Evolutionary conservation across 2,888 invertebrate genomes (phyloP), one percentile per base, ranked within the genome.

Genomic region (Uloborus plumipes): DNA sequence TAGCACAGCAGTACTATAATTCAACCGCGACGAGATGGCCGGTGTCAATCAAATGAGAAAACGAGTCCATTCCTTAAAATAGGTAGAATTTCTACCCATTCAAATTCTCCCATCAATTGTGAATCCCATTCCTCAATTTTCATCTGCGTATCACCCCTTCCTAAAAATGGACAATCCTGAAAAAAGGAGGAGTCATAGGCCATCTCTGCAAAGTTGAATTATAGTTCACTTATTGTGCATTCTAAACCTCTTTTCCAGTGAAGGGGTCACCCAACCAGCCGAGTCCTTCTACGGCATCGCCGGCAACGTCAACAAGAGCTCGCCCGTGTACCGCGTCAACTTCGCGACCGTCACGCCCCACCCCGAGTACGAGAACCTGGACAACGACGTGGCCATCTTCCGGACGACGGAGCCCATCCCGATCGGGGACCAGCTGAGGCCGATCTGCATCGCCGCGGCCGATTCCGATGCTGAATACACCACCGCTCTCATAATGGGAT

Each of bases 381-480:
- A 73, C 16, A 80, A 69, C 18, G 80, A 80, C 47, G 13, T 80
- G 2, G 80, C 80, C n/a, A 51, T 80, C n/a, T 49, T 80, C 7
- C 59, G 62, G 22, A 80, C 80, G 2, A 31, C 47, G 6, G 62
- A 51, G 7, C 55, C 39, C 0, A 71, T 80, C n/a, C 13, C 18
- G 1, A 62, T 80, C 11, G 49, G n/a, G n/a, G 20, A 69, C 16
- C 20, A 7, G 22, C 22, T 80, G 16, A 4, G 15, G 2, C 61
- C 51, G 0, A 67, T 80, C 11, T 80, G 80, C 62, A 55, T 80
- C 1, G 58, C 73, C 14, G 15, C 22, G 0, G 15, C 13, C 14
- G 50, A 55, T 18, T 47, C 64, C 7, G n/a, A 16, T 1, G 15
- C 26, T 13, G 47, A 18, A n/a, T 64, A 64, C 20, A 39, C n/a